Base-by-base conservation (phyloP, 2,888 invertebrate genomes). In the Limnephilus rhombicus region DNA sequence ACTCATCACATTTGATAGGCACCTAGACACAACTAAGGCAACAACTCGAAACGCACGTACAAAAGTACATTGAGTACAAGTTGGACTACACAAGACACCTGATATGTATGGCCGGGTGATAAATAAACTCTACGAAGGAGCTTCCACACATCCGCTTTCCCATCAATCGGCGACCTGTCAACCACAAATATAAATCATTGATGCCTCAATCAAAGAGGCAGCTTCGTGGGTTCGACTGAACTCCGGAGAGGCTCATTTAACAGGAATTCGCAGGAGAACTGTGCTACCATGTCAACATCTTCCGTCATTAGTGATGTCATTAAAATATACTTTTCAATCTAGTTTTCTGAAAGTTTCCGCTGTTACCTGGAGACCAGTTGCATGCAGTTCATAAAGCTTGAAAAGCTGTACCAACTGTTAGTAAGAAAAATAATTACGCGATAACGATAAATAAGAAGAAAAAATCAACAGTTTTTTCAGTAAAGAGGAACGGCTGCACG, bases 121-220 rank as follows among this genome's bases (percentile, higher is more conserved):
- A 83, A 83, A 83, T 83, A 83, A 83, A 15, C 34, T 37, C 0
- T 31, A 83, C 18, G 24, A 18, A 83, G 31, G 15, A 83, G 83
- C 53, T 18, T 68, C 18, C 18, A 53, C 53, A 53, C 34, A 83
- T 34, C 83, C 83, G 83, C 34, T 34, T 15, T 83, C 83, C 31
- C 83, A 83, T 83, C 18, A 83, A 34, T 83, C 83, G 11, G 83
- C 31, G 83, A 83, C 83, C 31, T 37, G 83, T 83, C 83, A 83
- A 29, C 37, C 31, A 83, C 34, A 83, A 29, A 83, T 34, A 83
- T 83, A 83, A 83, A 83, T 83, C 83, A 83, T 34, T 83, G 37
- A 83, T 31, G 83, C 83, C 37, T 83, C 31, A 83, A 83, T 83
- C 34, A 31, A 34, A 31, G 83, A 34, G 83, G 37, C 34, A 31